Evolutionary conservation across 2,113 vertebrate genomes (phyloP).

Genomic region (Passer domesticus): DNA sequence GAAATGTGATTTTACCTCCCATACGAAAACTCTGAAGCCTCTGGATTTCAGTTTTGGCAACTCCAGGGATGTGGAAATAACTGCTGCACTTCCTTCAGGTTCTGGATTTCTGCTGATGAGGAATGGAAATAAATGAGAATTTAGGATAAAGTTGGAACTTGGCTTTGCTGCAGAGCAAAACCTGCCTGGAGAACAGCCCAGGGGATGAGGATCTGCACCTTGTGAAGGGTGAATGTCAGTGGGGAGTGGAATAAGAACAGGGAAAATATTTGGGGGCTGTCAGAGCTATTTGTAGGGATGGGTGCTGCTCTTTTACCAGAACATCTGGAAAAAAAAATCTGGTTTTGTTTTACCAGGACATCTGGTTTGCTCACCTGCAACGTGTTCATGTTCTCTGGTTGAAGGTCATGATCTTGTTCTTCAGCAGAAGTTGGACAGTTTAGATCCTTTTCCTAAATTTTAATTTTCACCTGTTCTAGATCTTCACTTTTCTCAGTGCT

Average conservation of each 20-base stretch:
- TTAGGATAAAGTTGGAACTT: background rate
- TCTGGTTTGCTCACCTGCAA: background rate
- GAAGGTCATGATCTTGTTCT: background rate
- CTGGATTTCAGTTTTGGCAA: background rate
- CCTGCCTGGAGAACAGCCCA: background rate
- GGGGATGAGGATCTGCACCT: background rate
- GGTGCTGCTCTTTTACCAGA: background rate
- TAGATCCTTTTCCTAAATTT: background rate
- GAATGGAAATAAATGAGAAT: background rate
- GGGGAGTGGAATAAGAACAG: background rate
- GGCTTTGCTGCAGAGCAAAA: background rate
- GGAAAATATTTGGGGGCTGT: background rate
- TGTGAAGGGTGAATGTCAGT: background rate
- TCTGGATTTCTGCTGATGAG: background rate
- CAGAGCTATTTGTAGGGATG: fast-evolving
- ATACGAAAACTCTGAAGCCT: background rate
- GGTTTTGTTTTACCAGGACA: background rate
- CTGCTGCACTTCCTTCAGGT: background rate
- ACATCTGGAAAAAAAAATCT: background rate
- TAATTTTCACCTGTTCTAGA: background rate
- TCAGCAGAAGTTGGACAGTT: background rate
- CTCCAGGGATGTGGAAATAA: background rate
- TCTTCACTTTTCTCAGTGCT: background rate
- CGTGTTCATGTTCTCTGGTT: fast-evolving
- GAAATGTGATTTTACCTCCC: background rate